phyloP scores from a whole-genome alignment of 1,140 invertebrate species.

The Pseudomyrmex dendroicus region DNA sequence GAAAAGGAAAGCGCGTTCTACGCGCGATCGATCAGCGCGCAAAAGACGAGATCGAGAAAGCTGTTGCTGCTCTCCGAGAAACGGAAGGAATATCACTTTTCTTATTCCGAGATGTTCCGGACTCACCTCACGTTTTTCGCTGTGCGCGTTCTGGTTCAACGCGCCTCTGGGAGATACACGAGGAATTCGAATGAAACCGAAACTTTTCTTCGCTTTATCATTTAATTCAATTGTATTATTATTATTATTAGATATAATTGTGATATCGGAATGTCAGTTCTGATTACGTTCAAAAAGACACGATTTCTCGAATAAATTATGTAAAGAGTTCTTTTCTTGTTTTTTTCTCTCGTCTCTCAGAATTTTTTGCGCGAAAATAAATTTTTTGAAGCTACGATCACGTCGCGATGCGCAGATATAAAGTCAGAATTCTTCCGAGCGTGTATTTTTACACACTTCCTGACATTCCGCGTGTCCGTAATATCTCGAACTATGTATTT shows the following conservation, averaged over 20 bases:
- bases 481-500: constrained; percentile 23
- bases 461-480: constrained; percentile 10
- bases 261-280: too few relatives aligned
- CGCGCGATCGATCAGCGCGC: constrained; percentile 10
- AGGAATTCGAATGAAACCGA: too few relatives aligned
- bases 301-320: too few relatives aligned
- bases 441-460: constrained; percentile 47
- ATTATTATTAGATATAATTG: not conserved
- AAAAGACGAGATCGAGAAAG: constrained; percentile 35
- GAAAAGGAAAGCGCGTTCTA: constrained; percentile 40
- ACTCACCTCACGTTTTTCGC: constrained; percentile 62
- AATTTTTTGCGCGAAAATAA: too few relatives aligned
- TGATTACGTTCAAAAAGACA: too few relatives aligned
- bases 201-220: too few relatives aligned
- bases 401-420: constrained; percentile 10
- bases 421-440: not conserved
- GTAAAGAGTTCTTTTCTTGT: too few relatives aligned
- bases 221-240: not conserved
- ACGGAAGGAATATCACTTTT: constrained; percentile 26
- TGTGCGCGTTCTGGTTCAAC: constrained; percentile 32
- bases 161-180: not conserved
- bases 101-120: constrained; percentile 10
- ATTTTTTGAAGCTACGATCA: too few relatives aligned
- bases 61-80: not conserved
- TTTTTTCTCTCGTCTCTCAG: too few relatives aligned